Evolutionary conservation across 2,113 vertebrate species (phyloP), one percentile per base, ranked within the genome.

Genomic region (Oostethus manadensis): DNA sequence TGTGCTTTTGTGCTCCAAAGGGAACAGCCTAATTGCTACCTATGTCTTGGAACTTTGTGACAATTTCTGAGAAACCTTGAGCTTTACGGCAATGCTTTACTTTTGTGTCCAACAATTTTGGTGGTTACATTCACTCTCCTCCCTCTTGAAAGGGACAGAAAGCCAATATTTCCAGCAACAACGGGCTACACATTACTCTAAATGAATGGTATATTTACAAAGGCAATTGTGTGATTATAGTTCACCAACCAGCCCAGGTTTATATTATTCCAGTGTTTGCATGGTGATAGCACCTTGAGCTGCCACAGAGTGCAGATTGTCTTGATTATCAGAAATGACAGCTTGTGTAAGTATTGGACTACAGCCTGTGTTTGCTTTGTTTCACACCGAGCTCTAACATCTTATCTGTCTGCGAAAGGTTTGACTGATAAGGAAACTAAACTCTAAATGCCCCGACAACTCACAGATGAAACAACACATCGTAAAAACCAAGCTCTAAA

Each of bases 271-370:
- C 26, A 53, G 26, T n/a, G 26, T 17, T 38, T 55, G 7, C 38
- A 40, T n/a, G 38, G 38, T 42, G 10, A 14, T 42, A 42, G 38
- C 10, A 42, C 38, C 11, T 42, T 42, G 3, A 14, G 38, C 38
- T 42, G 35, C 20, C 53, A 55, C 33, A 18, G n/a, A 55, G n/a
- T 6, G 6, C 33, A 35, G 29, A 40, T 38, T 38, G 33, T 40
- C 33, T 20, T 38, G 53, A 38, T 38, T 51, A 23, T 51, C 23
- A 15, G 18, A 17, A 60, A 21, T 21, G 38, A 17, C n/a, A 35
- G 29, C 71, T 71, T 67, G 72, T 69, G 71, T 76, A 78, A 58
- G 51, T 59, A 26, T 54, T 33, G 42, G 42, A 54, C 46, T 54
- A 42, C 56, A 61, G 51, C 69, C 21, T 46, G 17, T 35, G 43